These are phyloP conservation scores for Tympanuchus pallidicinctus DNA, from an alignment of 2,113 vertebrate genomes.

Conservation along the genomic window DNA sequence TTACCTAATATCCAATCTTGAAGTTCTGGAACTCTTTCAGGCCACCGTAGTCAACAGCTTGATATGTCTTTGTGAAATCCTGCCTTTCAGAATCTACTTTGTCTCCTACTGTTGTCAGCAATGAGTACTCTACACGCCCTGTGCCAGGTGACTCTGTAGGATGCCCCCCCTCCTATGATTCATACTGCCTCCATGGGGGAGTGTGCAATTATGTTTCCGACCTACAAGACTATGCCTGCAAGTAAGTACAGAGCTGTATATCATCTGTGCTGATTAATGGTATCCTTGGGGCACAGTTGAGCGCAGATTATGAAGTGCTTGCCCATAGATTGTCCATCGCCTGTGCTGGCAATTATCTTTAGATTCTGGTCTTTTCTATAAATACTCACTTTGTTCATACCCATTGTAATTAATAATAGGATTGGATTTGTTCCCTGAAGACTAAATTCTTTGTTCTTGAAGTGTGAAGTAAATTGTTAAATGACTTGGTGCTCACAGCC, in stretches of 20 bases:
- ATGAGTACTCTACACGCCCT: conserved; percentile 49
- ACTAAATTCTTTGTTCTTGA: neutral
- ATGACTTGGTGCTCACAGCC: neutral
- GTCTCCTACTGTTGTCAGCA: conserved; percentile 17
- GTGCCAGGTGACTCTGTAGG: conserved; percentile 47
- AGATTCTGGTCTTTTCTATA: neutral
- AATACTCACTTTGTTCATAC: neutral
- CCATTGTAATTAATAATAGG: neutral
- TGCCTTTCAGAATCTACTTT: conserved; percentile 71
- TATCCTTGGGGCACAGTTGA: neutral
- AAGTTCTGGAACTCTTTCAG: neutral
- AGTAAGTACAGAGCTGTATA: conserved; percentile 77
- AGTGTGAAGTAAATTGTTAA: neutral
- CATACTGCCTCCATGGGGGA: conserved; percentile 89
- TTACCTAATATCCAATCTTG: neutral
- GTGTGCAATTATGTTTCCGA: conserved; percentile 87
- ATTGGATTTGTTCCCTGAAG: neutral
- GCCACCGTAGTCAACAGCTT: neutral
- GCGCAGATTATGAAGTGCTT: neutral
- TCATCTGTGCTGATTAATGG: neutral
- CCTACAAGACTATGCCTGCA: conserved; percentile 88
- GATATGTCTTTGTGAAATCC: neutral
- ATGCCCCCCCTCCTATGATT: conserved; percentile 83
- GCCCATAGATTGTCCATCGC: neutral
- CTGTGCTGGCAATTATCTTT: neutral